Percentiles rank a stretch among this genome's conserved stretches.
Conservation (phyloP, 2,797 vertebrate genomes). For the Lophius americanus region DNA sequence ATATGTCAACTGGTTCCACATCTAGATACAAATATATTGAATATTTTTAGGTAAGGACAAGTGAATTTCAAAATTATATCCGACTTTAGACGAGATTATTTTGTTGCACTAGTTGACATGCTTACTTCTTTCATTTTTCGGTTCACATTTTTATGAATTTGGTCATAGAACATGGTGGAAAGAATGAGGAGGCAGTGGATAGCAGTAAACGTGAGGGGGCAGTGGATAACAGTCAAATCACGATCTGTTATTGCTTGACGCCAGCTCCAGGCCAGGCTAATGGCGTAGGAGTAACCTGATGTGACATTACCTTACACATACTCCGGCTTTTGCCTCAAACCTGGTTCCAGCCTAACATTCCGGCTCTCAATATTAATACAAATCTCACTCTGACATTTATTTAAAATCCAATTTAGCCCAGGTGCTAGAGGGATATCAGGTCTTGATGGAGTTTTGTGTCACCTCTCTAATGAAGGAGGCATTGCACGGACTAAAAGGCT, state of each 20-base stretch:
- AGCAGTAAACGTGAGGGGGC: neutral
- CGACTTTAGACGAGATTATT: too few species aligned
- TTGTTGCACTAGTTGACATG: too few species aligned
- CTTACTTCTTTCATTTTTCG: too few species aligned
- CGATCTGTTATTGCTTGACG: slow-evolving; percentile 22
- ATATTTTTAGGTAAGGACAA: too few species aligned
- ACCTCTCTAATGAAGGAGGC: slow-evolving; percentile 82
- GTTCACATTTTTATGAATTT: too few species aligned
- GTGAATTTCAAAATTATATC: too few species aligned
- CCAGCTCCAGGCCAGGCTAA: slow-evolving; percentile 22
- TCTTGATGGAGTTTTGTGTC: slow-evolving; percentile 81
- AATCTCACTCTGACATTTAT: slow-evolving; percentile 83
- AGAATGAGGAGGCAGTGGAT: neutral
- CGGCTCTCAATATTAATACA: slow-evolving; percentile 64
- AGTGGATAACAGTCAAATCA: slow-evolving; percentile 18
- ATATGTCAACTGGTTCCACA: too few species aligned
- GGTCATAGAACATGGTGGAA: neutral
- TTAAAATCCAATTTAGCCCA: slow-evolving; percentile 84
- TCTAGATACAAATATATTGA: too few species aligned
- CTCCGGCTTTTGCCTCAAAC: slow-evolving; percentile 44
- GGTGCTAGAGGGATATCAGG: slow-evolving; percentile 79
- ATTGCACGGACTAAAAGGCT: slow-evolving; percentile 75
- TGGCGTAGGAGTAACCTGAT: slow-evolving; percentile 22
- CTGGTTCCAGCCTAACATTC: slow-evolving; percentile 48
- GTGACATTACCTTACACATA: slow-evolving; percentile 50